Base-by-base conservation (phyloP, 2,113 vertebrate species). In the Rhizomys pruinosus region DNA sequence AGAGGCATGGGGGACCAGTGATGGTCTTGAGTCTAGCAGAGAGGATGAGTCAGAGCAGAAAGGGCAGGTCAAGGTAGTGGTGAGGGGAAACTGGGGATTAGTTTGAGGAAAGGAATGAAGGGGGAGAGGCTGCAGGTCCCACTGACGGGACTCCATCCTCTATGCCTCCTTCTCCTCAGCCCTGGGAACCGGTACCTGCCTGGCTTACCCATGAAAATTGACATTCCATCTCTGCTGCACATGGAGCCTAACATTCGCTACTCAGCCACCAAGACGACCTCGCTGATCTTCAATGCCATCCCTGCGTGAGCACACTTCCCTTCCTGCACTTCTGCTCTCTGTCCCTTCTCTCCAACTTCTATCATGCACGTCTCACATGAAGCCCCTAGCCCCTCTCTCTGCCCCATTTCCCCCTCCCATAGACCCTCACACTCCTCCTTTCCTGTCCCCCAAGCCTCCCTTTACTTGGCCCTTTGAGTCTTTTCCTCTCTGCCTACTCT, bases 211-310 rank as follows among this genome's bases (percentile, higher is more conserved):
- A 97, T 97, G 96, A 97, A 97, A 64, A 85, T 96, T 27, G 97
- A 97, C 87, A 71, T 97, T 87, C 96, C 95, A 0, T 96, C 96
- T 15, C 93, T 97, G 96, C 69, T 94, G 47, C 87, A 97, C 91
- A 97, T 97, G 96, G 97, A 97, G 25, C 96, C 93, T 76, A 95
- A 97, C 22, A 95, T 97, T 27, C 93, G 96, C 12, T 97, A 97
- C 82, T 97, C 97, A 0, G 84, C 78, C 86, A 97, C 96, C 92
- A 97, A 97, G 96, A 97, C 80, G 0, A 25, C 90, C 63, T 97
- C 96, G 0, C 88, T 97, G 88, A 79, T 97, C 86, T 93, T 96
- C 94, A 97, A 95, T 0, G 96, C 96, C 85, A 55, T 96, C 12
- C 95, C 97, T 2, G 68, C 86, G 97, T 97, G 87, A 96, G 97